phyloP scores from a whole-genome alignment of 2,113 vertebrate species.

The Thalassarche chlororhynchos region DNA sequence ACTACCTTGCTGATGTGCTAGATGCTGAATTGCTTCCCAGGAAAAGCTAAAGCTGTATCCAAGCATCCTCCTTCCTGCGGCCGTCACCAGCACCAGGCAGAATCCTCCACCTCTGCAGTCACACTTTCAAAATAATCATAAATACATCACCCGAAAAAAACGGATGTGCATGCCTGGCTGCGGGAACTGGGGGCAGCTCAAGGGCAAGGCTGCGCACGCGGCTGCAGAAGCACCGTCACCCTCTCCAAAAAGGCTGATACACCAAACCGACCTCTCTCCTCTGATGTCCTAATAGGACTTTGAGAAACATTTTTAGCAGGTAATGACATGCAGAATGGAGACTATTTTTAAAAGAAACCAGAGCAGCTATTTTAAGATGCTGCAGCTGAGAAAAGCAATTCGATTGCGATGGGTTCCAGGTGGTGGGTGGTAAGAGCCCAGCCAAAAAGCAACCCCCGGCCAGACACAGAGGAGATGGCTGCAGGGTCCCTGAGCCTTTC shows the following conservation, averaged over 20 bases:
- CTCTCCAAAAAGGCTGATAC: not conserved
- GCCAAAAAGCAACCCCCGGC: not conserved
- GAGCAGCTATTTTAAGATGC: conserved; percentile 21
- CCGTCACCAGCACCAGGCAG: not conserved
- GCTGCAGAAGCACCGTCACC: not conserved
- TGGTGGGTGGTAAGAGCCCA: not conserved
- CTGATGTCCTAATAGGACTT: not conserved
- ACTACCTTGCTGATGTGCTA: not conserved
- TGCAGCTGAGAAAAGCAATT: not conserved
- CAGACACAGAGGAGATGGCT: not conserved
- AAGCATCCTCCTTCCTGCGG: not conserved
- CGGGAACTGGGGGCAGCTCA: not conserved
- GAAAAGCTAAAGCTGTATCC: not conserved
- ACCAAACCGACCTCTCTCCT: not conserved
- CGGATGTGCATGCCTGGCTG: fast-evolving
- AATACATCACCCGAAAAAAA: not conserved
- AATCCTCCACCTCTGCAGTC: not conserved
- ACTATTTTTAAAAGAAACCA: not conserved
- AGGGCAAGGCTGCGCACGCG: not conserved
- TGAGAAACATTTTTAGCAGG: not conserved
- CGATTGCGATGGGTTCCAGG: not conserved
- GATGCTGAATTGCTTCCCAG: not conserved
- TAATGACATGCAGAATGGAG: not conserved
- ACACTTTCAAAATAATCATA: not conserved
- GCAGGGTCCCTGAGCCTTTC: not conserved